Conservation (phyloP, 2,797 vertebrate genomes). For the Varecia variegata region DNA sequence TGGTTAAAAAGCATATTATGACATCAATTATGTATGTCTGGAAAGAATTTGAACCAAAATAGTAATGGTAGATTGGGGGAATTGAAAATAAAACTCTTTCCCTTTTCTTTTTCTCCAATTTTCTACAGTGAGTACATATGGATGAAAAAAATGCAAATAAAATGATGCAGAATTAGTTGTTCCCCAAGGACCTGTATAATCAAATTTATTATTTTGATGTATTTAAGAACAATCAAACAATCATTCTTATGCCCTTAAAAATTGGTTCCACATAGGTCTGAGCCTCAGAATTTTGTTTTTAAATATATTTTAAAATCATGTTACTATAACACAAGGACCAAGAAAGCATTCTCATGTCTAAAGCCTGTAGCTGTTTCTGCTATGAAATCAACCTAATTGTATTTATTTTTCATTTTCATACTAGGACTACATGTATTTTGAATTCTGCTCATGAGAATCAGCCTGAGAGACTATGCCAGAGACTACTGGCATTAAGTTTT, state of each 20-base stretch:
- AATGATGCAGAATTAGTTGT: background rate
- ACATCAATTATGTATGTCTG: background rate
- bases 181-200: background rate
- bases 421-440: conserved; percentile 58
- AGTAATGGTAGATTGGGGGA: background rate
- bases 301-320: background rate
- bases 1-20: background rate
- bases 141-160: background rate
- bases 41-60: background rate
- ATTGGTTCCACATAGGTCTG: background rate
- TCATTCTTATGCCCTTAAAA: background rate
- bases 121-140: background rate
- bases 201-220: background rate
- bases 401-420: conserved; percentile 35
- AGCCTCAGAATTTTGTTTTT: background rate
- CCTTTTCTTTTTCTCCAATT: background rate
- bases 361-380: background rate
- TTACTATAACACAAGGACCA: background rate
- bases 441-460: conserved; percentile 30
- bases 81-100: background rate
- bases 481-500: background rate
- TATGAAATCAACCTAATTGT: background rate
- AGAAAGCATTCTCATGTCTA: background rate
- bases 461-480: background rate
- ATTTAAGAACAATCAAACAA: background rate